Conservation (phyloP, 2,113 vertebrate species). For the Glaucomys volans region DNA sequence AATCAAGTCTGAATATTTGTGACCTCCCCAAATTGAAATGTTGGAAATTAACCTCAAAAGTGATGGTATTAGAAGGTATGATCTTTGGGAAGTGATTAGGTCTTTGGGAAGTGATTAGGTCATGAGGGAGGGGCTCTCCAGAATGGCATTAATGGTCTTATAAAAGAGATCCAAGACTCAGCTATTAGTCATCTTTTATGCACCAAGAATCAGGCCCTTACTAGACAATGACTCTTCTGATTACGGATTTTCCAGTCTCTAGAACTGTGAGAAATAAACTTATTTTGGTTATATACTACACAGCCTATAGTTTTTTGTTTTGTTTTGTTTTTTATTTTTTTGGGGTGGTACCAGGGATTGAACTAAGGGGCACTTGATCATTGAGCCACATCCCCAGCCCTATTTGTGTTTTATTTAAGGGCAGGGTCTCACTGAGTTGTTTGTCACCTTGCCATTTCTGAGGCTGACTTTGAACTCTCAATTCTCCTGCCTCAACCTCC, state of each 20-base stretch:
- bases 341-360: no score
- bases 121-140: neutral
- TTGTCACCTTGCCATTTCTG: no score
- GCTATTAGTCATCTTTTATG: no score
- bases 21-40: neutral
- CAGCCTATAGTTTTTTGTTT: neutral
- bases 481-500: no score
- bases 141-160: no score
- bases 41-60: neutral
- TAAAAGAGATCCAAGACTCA: neutral
- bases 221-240: neutral
- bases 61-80: no score
- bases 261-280: neutral
- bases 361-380: no score
- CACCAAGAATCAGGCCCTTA: neutral
- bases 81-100: neutral
- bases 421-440: no score
- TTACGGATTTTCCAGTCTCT: neutral
- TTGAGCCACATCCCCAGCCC: no score
- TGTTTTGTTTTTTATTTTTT: no score
- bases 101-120: neutral
- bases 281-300: neutral
- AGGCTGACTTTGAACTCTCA: no score
- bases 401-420: no score
- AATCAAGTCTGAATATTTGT: neutral